Evolutionary conservation across 2,888 invertebrate genomes (phyloP).

Genomic region (Andrena trimmerana): DNA sequence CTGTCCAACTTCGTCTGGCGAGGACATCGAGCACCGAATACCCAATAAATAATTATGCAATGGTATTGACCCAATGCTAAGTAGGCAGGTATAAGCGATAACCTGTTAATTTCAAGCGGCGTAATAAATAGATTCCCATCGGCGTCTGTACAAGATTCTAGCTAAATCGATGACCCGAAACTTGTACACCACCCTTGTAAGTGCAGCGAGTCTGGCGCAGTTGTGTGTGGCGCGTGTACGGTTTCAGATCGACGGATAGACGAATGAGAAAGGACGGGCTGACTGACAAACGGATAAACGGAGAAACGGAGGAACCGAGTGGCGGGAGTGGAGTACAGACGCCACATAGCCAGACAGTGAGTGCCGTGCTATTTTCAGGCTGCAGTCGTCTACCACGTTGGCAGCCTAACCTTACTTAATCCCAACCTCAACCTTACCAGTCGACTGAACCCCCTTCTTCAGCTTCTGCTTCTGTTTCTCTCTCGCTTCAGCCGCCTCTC

Average conservation of each 20-base stretch:
- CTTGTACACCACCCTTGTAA: too few species aligned
- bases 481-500: neutral
- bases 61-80: too few species aligned
- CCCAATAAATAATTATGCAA: too few species aligned
- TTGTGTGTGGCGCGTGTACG: constrained; percentile 55
- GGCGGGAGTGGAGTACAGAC: constrained; percentile 74
- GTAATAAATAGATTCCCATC: too few species aligned
- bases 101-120: too few species aligned
- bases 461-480: neutral
- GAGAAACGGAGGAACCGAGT: constrained; percentile 60
- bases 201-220: constrained; percentile 9
- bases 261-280: constrained; percentile 66
- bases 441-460: constrained; percentile 23
- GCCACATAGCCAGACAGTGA: constrained; percentile 84
- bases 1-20: too few species aligned
- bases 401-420: constrained; percentile 74
- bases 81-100: too few species aligned
- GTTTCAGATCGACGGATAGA: constrained; percentile 72
- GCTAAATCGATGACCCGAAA: too few species aligned
- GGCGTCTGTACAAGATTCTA: too few species aligned
- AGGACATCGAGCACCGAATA: too few species aligned
- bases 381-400: constrained; percentile 68
- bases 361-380: constrained; percentile 82
- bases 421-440: constrained; percentile 68
- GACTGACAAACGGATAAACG: constrained; percentile 67